Percentiles rank a stretch among this genome's conserved stretches.
Conservation (phyloP, 2,888 invertebrate genomes). For the Dromius quadrimaculatus region DNA sequence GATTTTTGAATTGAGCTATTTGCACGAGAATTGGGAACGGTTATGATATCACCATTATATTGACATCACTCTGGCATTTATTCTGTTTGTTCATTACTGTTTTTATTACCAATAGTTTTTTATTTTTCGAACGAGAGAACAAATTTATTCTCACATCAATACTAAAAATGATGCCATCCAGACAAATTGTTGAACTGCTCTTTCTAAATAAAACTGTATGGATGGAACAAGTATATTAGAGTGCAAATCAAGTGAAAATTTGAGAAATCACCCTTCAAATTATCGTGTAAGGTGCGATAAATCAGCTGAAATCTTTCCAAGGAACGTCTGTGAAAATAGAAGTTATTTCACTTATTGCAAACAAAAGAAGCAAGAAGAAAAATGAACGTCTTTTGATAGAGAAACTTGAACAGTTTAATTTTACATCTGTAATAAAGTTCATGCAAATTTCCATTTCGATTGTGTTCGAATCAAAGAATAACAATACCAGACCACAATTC, state of each 20-base stretch:
- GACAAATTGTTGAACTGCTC: too few relatives aligned
- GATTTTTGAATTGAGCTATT: conserved; percentile 47
- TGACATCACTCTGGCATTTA: conserved; percentile 28
- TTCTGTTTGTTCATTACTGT: conserved; percentile 1
- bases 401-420: conserved; percentile 51
- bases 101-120: background rate
- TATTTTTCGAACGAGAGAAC: background rate
- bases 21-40: conserved; percentile 39
- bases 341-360: conserved; percentile 35
- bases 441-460: conserved; percentile 47
- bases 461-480: conserved; percentile 51
- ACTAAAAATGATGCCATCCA: too few relatives aligned
- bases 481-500: conserved; percentile 36
- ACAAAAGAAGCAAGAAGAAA: conserved; percentile 46
- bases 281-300: conserved; percentile 6
- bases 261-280: conserved; percentile 17
- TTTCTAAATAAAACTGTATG: too few relatives aligned
- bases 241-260: conserved; percentile 5
- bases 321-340: conserved; percentile 15
- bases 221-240: too few relatives aligned
- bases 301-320: background rate
- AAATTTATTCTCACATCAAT: too few relatives aligned
- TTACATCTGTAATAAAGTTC: conserved; percentile 51
- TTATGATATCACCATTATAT: conserved; percentile 30
- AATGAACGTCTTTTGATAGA: conserved; percentile 49